phyloP scores from a whole-genome alignment of 2,797 vertebrate species.

The Sparidentex hasta region DNA sequence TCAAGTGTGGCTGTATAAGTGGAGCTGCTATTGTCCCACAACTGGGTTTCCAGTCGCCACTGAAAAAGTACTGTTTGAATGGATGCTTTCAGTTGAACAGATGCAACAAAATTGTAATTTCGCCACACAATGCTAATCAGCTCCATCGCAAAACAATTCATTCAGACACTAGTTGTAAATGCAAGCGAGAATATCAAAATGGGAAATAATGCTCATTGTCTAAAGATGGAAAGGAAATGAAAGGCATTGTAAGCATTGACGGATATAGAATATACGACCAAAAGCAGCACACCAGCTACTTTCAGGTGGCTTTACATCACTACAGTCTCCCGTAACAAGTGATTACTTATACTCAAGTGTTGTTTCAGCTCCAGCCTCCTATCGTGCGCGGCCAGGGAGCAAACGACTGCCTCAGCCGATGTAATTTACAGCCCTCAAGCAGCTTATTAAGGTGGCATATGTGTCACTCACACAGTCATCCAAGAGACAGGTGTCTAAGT shows the following conservation, averaged over 20 bases:
- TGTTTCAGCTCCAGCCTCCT: constrained; percentile 13
- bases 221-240: constrained; percentile 10
- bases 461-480: constrained; percentile 62
- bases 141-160: constrained; percentile 32
- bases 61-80: constrained; percentile 46
- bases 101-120: constrained; percentile 48
- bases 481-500: constrained; percentile 65
- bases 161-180: constrained; percentile 44
- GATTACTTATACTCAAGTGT: background rate
- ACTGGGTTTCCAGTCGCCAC: constrained; percentile 40
- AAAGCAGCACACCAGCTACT: background rate
- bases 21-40: constrained; percentile 49
- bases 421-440: constrained; percentile 68
- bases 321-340: background rate
- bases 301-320: background rate
- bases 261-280: background rate
- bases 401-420: constrained; percentile 33
- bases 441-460: constrained; percentile 46
- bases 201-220: constrained; percentile 43
- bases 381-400: constrained; percentile 36
- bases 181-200: constrained; percentile 32
- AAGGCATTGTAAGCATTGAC: constrained; percentile 4
- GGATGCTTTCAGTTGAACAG: constrained; percentile 51
- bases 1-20: constrained; percentile 52
- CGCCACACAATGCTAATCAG: constrained; percentile 45